Evolutionary conservation across 2,888 invertebrate species (phyloP).

Genomic region (Marronus borbonicus): DNA sequence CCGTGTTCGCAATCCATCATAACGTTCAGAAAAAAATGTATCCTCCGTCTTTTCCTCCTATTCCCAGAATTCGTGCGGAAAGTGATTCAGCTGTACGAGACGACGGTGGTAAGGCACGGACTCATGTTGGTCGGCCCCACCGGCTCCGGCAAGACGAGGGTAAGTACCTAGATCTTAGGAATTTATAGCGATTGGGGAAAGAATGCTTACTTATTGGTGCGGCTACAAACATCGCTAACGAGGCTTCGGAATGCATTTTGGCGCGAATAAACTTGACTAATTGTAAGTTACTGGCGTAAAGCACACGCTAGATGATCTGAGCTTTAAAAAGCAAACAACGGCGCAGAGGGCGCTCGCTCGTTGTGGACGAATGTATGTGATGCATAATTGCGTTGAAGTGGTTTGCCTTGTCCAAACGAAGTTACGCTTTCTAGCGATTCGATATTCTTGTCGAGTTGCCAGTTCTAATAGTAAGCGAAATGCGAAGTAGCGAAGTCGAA

Average conservation of each 20-base stretch:
- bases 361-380: neutral
- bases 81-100: slow-evolving; percentile 87
- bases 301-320: neutral
- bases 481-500: too few species aligned
- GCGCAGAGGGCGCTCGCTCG: neutral
- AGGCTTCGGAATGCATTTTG: neutral
- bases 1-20: neutral
- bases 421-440: too few species aligned
- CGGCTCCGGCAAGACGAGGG: slow-evolving; percentile 86
- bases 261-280: slow-evolving; percentile 19
- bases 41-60: neutral
- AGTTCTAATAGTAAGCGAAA: too few species aligned
- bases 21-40: neutral
- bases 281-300: slow-evolving; percentile 20
- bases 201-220: slow-evolving; percentile 19
- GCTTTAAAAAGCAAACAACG: slow-evolving; percentile 6
- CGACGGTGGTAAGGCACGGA: slow-evolving; percentile 86
- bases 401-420: too few species aligned
- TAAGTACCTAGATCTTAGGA: slow-evolving; percentile 63
- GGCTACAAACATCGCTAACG: neutral
- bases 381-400: too few species aligned
- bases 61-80: slow-evolving; percentile 81
- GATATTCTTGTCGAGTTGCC: too few species aligned
- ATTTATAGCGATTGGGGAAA: neutral
- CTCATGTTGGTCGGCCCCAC: slow-evolving; percentile 89